Evolutionary conservation across 2,888 invertebrate genomes (phyloP).

Genomic region (Folsomia manolachei): DNA sequence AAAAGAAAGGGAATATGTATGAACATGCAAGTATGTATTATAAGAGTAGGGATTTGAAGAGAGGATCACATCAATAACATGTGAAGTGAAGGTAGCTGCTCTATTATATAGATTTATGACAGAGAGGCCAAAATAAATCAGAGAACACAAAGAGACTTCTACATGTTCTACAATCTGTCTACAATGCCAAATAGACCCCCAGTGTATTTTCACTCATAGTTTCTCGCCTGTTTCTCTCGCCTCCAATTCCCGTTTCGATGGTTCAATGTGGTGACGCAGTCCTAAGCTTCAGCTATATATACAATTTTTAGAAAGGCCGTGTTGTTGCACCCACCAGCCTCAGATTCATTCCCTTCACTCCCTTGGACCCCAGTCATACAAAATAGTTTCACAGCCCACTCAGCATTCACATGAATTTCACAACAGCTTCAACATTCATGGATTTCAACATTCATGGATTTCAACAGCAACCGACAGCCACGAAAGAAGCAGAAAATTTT

Average conservation of each 20-base stretch:
- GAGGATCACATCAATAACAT: constrained; percentile 7
- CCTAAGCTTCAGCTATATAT: too few relatives aligned
- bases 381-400: not conserved
- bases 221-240: not conserved
- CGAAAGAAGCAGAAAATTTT: not conserved
- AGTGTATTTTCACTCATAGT: constrained; percentile 10
- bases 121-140: constrained; percentile 21
- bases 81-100: constrained; percentile 3
- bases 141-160: constrained; percentile 10
- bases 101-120: constrained; percentile 19
- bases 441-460: not conserved
- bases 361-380: too few relatives aligned
- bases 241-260: not conserved
- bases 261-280: not conserved
- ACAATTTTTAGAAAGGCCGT: too few relatives aligned
- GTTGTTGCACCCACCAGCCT: too few relatives aligned
- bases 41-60: not conserved
- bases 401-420: too few relatives aligned
- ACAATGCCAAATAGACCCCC: constrained; percentile 17
- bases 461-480: not conserved
- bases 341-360: too few relatives aligned
- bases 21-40: not conserved
- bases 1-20: not conserved
- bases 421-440: not conserved
- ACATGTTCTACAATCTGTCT: constrained; percentile 3